Evolutionary conservation across 2,797 vertebrate genomes (phyloP), one percentile per base, ranked within the genome.

Genomic region (Gallinago stenura): DNA sequence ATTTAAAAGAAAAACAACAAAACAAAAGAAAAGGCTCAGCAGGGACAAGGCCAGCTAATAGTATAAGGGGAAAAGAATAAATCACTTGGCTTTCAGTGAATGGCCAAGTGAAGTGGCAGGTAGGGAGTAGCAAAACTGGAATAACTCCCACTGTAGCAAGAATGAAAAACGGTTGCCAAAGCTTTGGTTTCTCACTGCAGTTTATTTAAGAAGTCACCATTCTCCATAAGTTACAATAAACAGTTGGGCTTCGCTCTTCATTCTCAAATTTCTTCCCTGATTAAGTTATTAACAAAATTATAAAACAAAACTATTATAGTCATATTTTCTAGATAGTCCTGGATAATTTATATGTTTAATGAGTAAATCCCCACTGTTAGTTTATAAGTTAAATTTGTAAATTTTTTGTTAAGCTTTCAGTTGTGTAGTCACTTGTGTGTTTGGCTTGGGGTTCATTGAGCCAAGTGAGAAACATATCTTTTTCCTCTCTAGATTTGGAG

Each of bases 401-500:
- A 5, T 66, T 39, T 80, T 90, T 50, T 50, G 16, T 76, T 93
- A 39, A 57, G 28, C 20, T 86, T 78, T 19, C 37, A 90, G 56
- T 90, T 35, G 9, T 78, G 8, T 60, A 64, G 9, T 76, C 20
- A 35, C 6, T 70, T 69, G 2, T 61, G 8, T 64, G 11, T 75
- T 83, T 83, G 51, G 7, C 35, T 87, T 86, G 24, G 31, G 15
- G 4, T 58, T 92, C 62, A 33, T 56, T 58, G 25, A 78, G 30
- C 24, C 24, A 65, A 21, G 13, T 93, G 20, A 90, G 33, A 86
- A 88, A 89, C 1, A 1, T 48, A 0, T 46, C 22, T 72, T 85
- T 96, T 95, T 95, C 28, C 16, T 95, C 91, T 94, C 28, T 97
- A 99, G 99, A 99, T 98, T 97, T 99, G 98, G 99, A 99, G 98